Evolutionary conservation across 2,888 invertebrate genomes (phyloP).

Genomic region (Latheticus oryzae): DNA sequence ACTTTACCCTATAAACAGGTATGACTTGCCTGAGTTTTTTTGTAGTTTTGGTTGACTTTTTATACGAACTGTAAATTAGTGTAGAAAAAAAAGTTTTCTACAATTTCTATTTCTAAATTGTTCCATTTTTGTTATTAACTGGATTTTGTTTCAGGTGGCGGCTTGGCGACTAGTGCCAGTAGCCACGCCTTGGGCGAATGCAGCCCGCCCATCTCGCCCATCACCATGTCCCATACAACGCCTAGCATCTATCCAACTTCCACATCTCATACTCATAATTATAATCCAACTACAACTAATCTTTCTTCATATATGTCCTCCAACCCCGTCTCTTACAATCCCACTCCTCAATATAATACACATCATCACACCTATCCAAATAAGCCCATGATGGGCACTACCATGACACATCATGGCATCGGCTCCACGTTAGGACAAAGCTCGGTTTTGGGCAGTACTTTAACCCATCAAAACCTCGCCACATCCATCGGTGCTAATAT

Average conservation of each 20-base stretch:
- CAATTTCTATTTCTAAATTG: background rate
- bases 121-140: background rate
- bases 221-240: conserved; percentile 66
- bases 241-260: conserved; percentile 68
- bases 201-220: conserved; percentile 69
- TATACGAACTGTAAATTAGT: conserved; percentile 26
- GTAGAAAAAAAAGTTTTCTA: background rate
- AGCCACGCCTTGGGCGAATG: conserved; percentile 77
- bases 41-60: conserved; percentile 14
- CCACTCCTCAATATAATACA: conserved; percentile 60
- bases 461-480: conserved; percentile 50
- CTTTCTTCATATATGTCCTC: conserved; percentile 46
- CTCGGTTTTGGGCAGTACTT: conserved; percentile 44
- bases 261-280: conserved; percentile 65
- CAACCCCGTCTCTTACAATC: conserved; percentile 53
- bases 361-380: conserved; percentile 57
- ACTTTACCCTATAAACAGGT: no score
- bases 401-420: conserved; percentile 49
- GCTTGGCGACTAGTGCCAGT: conserved; percentile 76
- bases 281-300: conserved; percentile 55
- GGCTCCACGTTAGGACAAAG: conserved; percentile 55
- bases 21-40: conserved; percentile 6
- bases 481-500: conserved; percentile 48
- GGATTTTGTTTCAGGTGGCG: conserved; percentile 62
- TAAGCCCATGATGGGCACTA: conserved; percentile 49